A percentile compares a stretch with the other conserved stretches of the same genome.
phyloP scores from a whole-genome alignment of 2,113 vertebrate genomes.

The Aleadryas rufinucha region DNA sequence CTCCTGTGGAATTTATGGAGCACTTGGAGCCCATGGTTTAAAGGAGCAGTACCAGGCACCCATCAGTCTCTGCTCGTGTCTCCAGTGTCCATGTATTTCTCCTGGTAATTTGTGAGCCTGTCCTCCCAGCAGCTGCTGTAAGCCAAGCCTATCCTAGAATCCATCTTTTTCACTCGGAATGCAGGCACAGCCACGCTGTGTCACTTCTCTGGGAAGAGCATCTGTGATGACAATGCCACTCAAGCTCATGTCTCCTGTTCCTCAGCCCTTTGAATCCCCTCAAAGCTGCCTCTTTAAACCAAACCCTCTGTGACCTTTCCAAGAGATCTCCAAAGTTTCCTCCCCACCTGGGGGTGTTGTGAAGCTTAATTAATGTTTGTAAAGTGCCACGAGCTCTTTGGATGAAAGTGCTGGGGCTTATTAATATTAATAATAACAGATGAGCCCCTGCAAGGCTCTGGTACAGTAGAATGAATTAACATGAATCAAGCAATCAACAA shows the following conservation, averaged over 20 bases:
- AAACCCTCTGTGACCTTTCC: slow-evolving; percentile 46
- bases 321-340: slow-evolving; percentile 17
- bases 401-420: not conserved
- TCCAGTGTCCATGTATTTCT: not conserved
- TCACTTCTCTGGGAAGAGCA: not conserved
- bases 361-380: slow-evolving; percentile 46
- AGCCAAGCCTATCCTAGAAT: not conserved
- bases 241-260: not conserved
- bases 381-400: not conserved
- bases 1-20: not conserved
- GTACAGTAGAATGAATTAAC: slow-evolving; percentile 24
- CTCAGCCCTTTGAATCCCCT: not conserved
- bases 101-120: not conserved
- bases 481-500: slow-evolving; percentile 28
- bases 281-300: not conserved
- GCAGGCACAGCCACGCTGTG: not conserved
- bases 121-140: not conserved
- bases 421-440: slow-evolving; percentile 55
- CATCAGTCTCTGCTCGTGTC: not conserved
- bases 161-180: not conserved
- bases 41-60: not conserved
- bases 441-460: slow-evolving; percentile 15
- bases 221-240: not conserved
- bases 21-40: fast-evolving
- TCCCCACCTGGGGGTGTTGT: not conserved